Percentiles rank a stretch among this genome's conserved stretches.
Conservation (phyloP, 2,113 vertebrate species). For the Ranitomeya variabilis region DNA sequence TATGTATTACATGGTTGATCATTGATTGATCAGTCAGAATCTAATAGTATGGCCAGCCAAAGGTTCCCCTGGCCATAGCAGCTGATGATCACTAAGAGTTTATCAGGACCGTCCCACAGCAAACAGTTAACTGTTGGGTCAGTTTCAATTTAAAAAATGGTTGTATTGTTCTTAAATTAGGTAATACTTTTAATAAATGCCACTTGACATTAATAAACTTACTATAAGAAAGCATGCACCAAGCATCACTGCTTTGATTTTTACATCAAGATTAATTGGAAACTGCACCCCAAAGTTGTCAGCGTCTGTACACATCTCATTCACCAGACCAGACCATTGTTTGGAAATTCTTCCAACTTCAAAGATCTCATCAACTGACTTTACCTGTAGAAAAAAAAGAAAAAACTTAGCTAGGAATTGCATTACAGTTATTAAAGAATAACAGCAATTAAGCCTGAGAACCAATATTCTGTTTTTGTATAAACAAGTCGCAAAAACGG, state of each 20-base stretch:
- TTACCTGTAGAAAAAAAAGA: not conserved
- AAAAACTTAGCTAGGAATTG: not conserved
- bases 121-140: no score
- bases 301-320: conserved; percentile 62
- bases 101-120: no score
- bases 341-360: conserved; percentile 68
- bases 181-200: not conserved
- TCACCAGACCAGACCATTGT: conserved; percentile 65
- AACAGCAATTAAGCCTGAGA: not conserved
- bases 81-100: no score
- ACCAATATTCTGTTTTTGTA: no score
- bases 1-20: no score
- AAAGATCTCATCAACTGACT: conserved; percentile 52
- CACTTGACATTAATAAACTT: not conserved
- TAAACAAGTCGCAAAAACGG: no score
- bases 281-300: conserved; percentile 62
- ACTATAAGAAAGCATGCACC: conserved; percentile 63
- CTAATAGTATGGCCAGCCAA: no score
- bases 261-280: conserved; percentile 63
- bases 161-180: no score
- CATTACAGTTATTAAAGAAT: not conserved
- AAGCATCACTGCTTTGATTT: conserved; percentile 63
- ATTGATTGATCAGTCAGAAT: no score
- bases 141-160: no score
- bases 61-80: no score